phyloP scores from a whole-genome alignment of 2,888 invertebrate species.

The Notodonta dromedarius region DNA sequence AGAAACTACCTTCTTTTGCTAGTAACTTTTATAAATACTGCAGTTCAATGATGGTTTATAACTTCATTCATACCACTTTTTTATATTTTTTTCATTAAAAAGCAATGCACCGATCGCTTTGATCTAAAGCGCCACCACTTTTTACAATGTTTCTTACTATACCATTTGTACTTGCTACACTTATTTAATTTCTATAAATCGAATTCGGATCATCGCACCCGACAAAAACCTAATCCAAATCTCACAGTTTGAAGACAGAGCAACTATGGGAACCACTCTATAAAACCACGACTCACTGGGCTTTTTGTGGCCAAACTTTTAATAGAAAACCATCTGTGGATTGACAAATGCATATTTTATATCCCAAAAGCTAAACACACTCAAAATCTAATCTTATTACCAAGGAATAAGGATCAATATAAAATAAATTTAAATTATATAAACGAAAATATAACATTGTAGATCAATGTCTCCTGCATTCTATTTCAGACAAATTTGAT shows the following conservation, averaged over 20 bases:
- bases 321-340: constrained; percentile 62
- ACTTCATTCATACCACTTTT: no score
- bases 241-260: constrained; percentile 47
- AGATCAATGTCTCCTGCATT: neutral
- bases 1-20: neutral
- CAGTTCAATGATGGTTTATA: no score
- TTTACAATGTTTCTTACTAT: constrained; percentile 34
- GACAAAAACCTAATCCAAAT: constrained; percentile 76
- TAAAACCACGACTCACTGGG: constrained; percentile 65
- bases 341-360: constrained; percentile 42
- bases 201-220: constrained; percentile 57
- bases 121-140: constrained; percentile 31
- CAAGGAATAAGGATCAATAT: neutral
- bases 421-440: neutral
- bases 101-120: constrained; percentile 16
- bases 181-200: constrained; percentile 58
- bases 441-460: constrained; percentile 16
- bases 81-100: no score
- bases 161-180: constrained; percentile 22
- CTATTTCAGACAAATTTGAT: constrained; percentile 12
- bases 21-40: neutral
- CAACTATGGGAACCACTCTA: constrained; percentile 72
- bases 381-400: constrained; percentile 11
- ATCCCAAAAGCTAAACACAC: neutral
- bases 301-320: constrained; percentile 62